A percentile compares a stretch with the other conserved stretches of the same genome.
phyloP scores from a whole-genome alignment of 2,113 vertebrate species.

The Hippocampus comes region DNA sequence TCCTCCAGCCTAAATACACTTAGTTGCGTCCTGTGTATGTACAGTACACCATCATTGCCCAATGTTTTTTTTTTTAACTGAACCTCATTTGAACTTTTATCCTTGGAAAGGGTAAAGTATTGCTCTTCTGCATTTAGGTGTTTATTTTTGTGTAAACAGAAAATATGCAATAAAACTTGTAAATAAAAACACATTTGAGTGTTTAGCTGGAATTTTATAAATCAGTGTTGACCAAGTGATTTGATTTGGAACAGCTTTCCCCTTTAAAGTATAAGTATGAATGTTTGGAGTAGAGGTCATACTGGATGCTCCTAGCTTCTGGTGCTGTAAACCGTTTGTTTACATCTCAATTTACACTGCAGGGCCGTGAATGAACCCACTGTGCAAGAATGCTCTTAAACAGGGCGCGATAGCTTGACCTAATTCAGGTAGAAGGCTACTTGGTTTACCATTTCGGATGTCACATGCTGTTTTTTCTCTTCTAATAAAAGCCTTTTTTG shows the following conservation, averaged over 20 bases:
- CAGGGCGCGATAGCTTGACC: constrained; percentile 27
- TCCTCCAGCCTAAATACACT: not conserved
- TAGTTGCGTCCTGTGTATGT: not conserved
- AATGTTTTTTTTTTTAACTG: not conserved
- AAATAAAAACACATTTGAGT: not conserved
- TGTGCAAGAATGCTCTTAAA: constrained; percentile 36
- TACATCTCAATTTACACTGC: constrained; percentile 53
- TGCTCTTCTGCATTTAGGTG: not conserved
- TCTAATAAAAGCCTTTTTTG: constrained; percentile 10
- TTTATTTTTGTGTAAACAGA: not conserved
- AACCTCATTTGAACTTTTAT: not conserved
- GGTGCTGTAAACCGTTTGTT: constrained; percentile 52
- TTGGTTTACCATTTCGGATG: constrained; percentile 13
- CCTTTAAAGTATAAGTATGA: constrained; percentile 8
- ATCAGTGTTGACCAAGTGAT: not conserved
- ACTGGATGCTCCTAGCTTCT: constrained; percentile 24
- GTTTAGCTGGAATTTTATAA: not conserved
- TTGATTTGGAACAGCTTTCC: constrained; percentile 7
- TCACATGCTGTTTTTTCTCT: constrained; percentile 26
- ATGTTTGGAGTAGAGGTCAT: constrained; percentile 40
- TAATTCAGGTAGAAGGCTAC: constrained; percentile 31
- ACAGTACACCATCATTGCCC: not conserved
- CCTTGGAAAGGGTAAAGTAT: not conserved
- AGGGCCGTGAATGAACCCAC: constrained; percentile 40
- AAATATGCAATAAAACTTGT: not conserved